A percentile compares a stretch with the other conserved stretches of the same genome.
These are phyloP conservation scores for Ophthalmolycus amberensis DNA, from an alignment of 2,113 vertebrate genomes.

Conservation along the genomic window DNA sequence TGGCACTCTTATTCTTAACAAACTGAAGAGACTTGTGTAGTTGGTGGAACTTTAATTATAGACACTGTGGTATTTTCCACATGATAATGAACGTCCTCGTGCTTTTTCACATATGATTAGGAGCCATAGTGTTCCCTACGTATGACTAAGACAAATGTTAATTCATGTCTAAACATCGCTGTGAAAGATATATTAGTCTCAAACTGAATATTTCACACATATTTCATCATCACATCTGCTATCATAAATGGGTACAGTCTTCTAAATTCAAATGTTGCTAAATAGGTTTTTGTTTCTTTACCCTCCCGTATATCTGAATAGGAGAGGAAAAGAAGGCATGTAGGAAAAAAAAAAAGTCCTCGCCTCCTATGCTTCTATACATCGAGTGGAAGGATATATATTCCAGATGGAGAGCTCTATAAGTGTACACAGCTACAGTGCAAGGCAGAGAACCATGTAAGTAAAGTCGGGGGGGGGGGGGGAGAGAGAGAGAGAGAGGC, in stretches of 20 bases:
- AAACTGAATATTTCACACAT: not conserved
- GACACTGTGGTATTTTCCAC: constrained; percentile 11
- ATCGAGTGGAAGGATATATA: constrained; percentile 44
- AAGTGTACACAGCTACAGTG: constrained; percentile 38
- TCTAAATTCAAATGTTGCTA: not conserved
- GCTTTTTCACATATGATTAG: not conserved
- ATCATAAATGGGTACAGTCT: not conserved
- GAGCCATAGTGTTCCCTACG: not conserved
- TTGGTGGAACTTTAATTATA: constrained; percentile 22
- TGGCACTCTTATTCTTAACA: not conserved
- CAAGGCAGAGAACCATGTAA: constrained; percentile 60
- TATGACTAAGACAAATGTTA: not conserved
- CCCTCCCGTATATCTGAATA: constrained; percentile 5
- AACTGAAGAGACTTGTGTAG: constrained; percentile 23
- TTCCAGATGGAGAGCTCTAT: constrained; percentile 71
- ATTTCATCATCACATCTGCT: not conserved
- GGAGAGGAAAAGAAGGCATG: constrained; percentile 2
- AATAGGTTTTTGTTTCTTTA: constrained; percentile 8
- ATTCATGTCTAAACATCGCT: not conserved
- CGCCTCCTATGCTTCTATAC: constrained; percentile 10
- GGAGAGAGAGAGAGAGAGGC: constrained; percentile 12
- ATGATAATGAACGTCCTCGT: not conserved
- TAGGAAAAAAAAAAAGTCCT: constrained; percentile 2
- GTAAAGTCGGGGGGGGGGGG: constrained; percentile 45
- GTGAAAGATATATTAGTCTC: not conserved